Evolutionary conservation across 1,140 invertebrate species (phyloP).

Genomic region (Musca vetustissima): DNA sequence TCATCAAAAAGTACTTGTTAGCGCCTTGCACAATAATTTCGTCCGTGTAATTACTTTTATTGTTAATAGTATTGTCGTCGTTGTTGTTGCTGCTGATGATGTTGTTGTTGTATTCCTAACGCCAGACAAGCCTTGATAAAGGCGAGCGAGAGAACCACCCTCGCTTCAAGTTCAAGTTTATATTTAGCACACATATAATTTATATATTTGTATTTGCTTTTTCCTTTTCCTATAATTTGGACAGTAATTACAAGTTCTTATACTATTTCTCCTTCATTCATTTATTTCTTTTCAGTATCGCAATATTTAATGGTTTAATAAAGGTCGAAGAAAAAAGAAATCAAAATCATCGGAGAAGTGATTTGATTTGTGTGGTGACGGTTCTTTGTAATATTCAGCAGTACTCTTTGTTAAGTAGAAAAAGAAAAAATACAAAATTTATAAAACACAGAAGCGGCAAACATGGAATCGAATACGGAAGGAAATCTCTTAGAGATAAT

Average conservation of each 20-base stretch:
- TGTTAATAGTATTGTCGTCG: background rate
- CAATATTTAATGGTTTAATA: slow-evolving; percentile 12
- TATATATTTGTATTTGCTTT: too few species aligned
- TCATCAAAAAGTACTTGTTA: slow-evolving; percentile 17
- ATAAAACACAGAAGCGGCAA: background rate
- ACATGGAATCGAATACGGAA: slow-evolving; percentile 50
- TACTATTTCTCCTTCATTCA: background rate
- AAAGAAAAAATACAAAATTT: background rate
- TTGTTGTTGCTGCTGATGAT: background rate
- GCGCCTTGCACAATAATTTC: slow-evolving; percentile 16
- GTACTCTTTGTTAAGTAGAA: background rate
- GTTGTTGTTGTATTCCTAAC: background rate
- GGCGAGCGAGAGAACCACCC: background rate
- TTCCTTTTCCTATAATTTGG: too few species aligned
- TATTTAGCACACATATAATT: background rate
- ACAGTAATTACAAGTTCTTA: too few species aligned
- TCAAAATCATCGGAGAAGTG: background rate
- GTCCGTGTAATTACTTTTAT: background rate
- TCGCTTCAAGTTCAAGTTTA: slow-evolving; percentile 13
- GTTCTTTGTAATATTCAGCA: too few species aligned
- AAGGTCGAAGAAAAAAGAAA: background rate
- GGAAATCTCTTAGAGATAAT: slow-evolving; percentile 55
- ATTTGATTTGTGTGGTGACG: too few species aligned
- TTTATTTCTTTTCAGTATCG: slow-evolving; percentile 8
- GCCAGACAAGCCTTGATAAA: background rate